A percentile compares a stretch with the other conserved stretches of the same genome.
phyloP scores from a whole-genome alignment of 2,797 vertebrate genomes.

The Astyanax mexicanus region DNA sequence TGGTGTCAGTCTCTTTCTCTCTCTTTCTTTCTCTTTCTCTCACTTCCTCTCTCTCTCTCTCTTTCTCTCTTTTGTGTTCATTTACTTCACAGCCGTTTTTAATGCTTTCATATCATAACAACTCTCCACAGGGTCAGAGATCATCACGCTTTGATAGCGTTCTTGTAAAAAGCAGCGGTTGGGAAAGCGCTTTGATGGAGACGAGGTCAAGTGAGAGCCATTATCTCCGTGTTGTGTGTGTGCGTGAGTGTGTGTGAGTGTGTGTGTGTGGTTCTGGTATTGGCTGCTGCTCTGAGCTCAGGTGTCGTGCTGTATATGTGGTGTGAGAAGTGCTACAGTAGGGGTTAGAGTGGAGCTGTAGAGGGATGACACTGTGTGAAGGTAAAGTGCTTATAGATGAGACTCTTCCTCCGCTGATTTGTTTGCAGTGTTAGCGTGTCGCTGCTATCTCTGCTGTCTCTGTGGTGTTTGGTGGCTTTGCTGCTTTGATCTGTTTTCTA shows the following conservation, averaged over 20 bases:
- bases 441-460: too few relatives aligned
- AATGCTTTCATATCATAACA: conserved; percentile 7
- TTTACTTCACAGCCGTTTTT: not conserved
- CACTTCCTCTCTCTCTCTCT: too few relatives aligned
- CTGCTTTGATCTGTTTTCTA: not conserved
- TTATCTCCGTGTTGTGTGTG: not conserved
- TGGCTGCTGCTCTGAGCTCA: not conserved
- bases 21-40: not conserved
- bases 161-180: not conserved
- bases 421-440: not conserved
- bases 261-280: not conserved
- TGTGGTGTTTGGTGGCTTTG: not conserved
- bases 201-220: conserved; percentile 8
- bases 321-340: not conserved
- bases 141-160: conserved; percentile 9
- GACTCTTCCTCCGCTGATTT: not conserved
- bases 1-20: too few relatives aligned
- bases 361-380: not conserved
- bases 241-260: not conserved
- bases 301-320: not conserved
- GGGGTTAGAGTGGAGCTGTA: not conserved
- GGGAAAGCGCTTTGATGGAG: not conserved
- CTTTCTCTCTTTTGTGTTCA: not conserved
- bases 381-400: not conserved
- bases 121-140: not conserved